Evolutionary conservation across 1,140 invertebrate species (phyloP).

Genomic region (Papilio machaon): DNA sequence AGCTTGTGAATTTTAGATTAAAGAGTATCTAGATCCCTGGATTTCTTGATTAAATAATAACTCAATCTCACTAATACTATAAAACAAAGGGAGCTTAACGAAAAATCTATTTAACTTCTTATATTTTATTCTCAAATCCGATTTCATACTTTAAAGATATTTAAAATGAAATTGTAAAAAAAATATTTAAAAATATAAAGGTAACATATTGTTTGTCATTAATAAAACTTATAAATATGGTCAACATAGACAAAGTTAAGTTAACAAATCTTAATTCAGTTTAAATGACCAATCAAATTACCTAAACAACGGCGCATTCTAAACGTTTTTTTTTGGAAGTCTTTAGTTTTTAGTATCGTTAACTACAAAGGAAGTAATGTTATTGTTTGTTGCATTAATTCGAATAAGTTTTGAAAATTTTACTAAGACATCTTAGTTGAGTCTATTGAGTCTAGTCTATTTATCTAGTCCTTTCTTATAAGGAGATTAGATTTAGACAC

Average conservation of each 20-base stretch:
- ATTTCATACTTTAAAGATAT: background rate
- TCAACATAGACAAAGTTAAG: too few relatives aligned
- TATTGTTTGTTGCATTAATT: background rate
- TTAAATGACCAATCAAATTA: background rate
- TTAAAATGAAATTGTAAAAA: too few relatives aligned
- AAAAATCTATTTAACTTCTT: background rate
- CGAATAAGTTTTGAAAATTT: background rate
- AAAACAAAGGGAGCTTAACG: constrained; percentile 4
- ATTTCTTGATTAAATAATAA: constrained; percentile 17
- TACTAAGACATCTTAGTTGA: background rate
- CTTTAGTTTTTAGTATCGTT: too few relatives aligned
- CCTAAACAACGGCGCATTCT: background rate
- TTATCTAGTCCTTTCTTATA: background rate
- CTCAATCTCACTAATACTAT: background rate
- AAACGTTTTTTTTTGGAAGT: background rate
- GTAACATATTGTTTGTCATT: too few relatives aligned
- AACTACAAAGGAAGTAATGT: background rate
- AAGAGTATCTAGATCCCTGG: constrained; percentile 2
- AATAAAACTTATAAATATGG: too few relatives aligned
- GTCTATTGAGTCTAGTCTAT: background rate
- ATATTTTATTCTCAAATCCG: background rate
- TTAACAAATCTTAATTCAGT: too few relatives aligned
- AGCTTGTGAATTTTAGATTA: constrained; percentile 20
- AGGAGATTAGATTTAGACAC: background rate
- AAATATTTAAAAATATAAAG: too few relatives aligned